Conservation (phyloP, 2,797 vertebrate genomes). For the Anableps anableps region DNA sequence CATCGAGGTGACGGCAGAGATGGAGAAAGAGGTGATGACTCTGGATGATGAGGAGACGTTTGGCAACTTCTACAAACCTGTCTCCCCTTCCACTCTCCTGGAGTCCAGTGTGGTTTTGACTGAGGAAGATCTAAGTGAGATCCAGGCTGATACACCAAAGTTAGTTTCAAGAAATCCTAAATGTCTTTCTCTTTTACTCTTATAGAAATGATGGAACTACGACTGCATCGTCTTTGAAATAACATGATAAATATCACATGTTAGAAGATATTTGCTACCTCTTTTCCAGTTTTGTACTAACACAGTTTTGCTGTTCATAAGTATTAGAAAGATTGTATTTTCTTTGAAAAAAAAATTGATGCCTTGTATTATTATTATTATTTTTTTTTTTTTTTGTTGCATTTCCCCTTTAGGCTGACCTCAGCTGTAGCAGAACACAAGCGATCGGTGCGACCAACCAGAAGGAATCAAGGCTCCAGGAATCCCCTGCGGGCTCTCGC, state of each 20-base stretch:
- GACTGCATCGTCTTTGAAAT: no score
- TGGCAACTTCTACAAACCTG: conserved; percentile 78
- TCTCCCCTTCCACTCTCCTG: conserved; percentile 57
- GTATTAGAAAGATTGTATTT: neutral
- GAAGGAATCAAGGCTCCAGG: conserved; percentile 82
- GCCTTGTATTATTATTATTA: neutral
- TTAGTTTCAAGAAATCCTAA: conserved; percentile 43
- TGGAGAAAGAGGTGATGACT: conserved; percentile 85
- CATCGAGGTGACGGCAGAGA: conserved; percentile 82
- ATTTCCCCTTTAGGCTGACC: conserved; percentile 69
- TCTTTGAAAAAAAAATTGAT: neutral
- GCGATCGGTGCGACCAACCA: conserved; percentile 79
- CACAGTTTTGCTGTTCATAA: neutral
- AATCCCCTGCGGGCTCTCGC: conserved; percentile 84
- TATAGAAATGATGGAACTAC: no score
- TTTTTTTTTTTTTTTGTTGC: conserved; percentile 1
- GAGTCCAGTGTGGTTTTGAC: conserved; percentile 64
- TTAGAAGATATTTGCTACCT: neutral
- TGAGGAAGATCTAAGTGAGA: conserved; percentile 79
- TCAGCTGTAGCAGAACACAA: conserved; percentile 82
- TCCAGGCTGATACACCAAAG: conserved; percentile 78
- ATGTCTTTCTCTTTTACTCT: neutral
- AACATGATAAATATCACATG: no score
- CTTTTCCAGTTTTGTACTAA: no score
- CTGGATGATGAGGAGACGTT: conserved; percentile 84